A percentile compares a stretch with the other conserved stretches of the same genome.
phyloP scores from a whole-genome alignment of 1,140 invertebrate genomes.

The Cepaea nemoralis region DNA sequence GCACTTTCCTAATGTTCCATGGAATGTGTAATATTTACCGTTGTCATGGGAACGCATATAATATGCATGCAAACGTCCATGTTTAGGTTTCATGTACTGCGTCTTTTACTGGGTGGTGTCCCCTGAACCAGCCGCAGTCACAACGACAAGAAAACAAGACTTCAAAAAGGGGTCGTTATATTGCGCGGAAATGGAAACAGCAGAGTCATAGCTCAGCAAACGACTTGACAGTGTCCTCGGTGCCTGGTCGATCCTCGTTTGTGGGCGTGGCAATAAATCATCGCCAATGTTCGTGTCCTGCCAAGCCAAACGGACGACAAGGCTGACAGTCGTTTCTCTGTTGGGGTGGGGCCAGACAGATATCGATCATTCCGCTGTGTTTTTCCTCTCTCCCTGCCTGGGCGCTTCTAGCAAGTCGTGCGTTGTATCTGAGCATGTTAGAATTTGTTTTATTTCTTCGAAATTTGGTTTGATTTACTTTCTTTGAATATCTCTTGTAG shows the following conservation, averaged over 20 bases:
- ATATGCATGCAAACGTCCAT: too few relatives aligned
- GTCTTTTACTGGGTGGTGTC: too few relatives aligned
- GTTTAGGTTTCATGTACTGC: too few relatives aligned
- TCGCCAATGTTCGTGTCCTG: neutral
- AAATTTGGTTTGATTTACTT: neutral
- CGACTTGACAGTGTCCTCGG: constrained; percentile 14
- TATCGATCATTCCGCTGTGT: constrained; percentile 14
- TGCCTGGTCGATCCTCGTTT: neutral
- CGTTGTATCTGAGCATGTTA: constrained; percentile 4
- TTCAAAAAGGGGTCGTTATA: neutral
- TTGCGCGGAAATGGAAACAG: neutral
- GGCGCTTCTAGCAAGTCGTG: neutral
- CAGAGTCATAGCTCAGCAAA: neutral
- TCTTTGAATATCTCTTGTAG: neutral
- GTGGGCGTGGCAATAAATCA: constrained; percentile 34
- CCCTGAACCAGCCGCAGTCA: too few relatives aligned
- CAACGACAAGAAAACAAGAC: too few relatives aligned
- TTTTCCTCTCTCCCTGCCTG: neutral
- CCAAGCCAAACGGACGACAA: constrained; percentile 7
- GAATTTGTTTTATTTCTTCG: constrained; percentile 6
- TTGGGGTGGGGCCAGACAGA: neutral
- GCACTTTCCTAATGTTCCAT: too few relatives aligned
- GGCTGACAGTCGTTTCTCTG: neutral
- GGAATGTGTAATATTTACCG: too few relatives aligned
- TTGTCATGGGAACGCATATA: too few relatives aligned